Evolutionary conservation across 2,113 vertebrate species (phyloP).

Genomic region (Heteronetta atricapilla): DNA sequence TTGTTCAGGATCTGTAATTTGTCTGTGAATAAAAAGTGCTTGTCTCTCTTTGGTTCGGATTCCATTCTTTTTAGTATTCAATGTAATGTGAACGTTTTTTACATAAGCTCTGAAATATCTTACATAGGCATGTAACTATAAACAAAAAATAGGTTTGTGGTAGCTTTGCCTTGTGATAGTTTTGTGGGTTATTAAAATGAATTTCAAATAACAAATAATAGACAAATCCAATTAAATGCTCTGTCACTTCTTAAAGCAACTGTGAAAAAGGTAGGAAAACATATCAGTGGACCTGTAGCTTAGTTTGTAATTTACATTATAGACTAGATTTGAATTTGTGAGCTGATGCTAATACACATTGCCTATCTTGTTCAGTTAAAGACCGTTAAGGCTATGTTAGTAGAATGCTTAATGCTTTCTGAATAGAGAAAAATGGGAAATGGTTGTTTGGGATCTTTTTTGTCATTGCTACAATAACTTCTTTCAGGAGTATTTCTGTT

Average conservation of each 20-base stretch:
- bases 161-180: not conserved
- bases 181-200: not conserved
- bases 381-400: not conserved
- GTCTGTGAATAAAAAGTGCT: not conserved
- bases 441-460: not conserved
- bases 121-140: not conserved
- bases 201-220: not conserved
- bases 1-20: not conserved
- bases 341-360: not conserved
- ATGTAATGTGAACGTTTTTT: not conserved
- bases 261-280: constrained; percentile 14
- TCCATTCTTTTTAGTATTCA: not conserved
- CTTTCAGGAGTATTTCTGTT: not conserved
- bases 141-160: not conserved
- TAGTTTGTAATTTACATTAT: not conserved
- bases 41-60: not conserved
- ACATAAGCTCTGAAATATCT: not conserved
- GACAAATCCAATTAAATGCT: not conserved
- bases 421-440: not conserved
- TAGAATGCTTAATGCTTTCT: not conserved
- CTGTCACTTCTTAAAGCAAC: constrained; percentile 17
- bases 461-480: not conserved
- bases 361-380: not conserved
- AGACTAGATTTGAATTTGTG: not conserved
- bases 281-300: not conserved